phyloP scores from a whole-genome alignment of 2,888 invertebrate species.

The Crepidodera aurea region DNA sequence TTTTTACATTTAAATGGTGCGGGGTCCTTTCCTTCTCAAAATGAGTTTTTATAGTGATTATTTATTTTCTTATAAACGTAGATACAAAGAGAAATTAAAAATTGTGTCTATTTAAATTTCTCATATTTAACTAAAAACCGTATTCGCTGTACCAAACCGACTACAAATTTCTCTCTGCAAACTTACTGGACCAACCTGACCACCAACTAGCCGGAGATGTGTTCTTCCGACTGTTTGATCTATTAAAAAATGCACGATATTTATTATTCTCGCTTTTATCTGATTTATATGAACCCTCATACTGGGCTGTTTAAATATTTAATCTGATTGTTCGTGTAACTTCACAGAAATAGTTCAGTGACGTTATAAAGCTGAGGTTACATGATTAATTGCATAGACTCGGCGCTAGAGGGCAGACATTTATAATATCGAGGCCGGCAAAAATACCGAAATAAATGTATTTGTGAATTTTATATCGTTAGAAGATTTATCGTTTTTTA shows the following conservation, averaged over 20 bases:
- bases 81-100: too few relatives aligned
- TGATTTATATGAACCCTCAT: constrained; percentile 6
- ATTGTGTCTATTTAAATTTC: too few relatives aligned
- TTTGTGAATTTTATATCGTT: not conserved
- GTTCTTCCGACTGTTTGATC: not conserved
- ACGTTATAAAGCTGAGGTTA: not conserved
- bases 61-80: too few relatives aligned
- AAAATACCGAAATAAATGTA: not conserved
- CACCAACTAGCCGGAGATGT: constrained; percentile 3
- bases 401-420: not conserved
- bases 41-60: too few relatives aligned
- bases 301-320: constrained; percentile 14
- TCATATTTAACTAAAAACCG: too few relatives aligned
- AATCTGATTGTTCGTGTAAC: constrained; percentile 20
- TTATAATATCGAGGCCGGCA: not conserved
- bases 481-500: not conserved
- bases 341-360: constrained; percentile 13
- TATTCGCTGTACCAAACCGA: too few relatives aligned
- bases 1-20: too few relatives aligned
- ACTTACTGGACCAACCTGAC: not conserved
- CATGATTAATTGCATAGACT: not conserved
- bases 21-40: too few relatives aligned
- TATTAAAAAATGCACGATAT: constrained; percentile 1
- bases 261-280: constrained; percentile 12
- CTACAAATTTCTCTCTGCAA: too few relatives aligned